Evolutionary conservation across 2,797 vertebrate genomes (phyloP).

Genomic region (Poeciliopsis turneri): DNA sequence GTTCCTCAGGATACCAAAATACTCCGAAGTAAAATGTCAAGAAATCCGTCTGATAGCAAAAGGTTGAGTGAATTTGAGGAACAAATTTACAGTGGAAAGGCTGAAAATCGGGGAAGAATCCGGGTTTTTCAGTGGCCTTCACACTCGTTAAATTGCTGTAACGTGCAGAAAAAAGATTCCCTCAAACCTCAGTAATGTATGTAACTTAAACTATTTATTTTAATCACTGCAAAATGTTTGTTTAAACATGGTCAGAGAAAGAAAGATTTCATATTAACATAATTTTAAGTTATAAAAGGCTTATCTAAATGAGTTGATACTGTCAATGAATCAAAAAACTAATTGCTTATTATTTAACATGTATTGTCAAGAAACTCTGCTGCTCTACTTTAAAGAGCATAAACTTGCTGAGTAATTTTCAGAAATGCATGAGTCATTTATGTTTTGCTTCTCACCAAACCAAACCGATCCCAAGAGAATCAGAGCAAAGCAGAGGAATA

Average conservation of each 20-base stretch:
- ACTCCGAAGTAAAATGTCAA: not conserved
- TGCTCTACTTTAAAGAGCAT: not conserved
- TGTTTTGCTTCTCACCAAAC: not conserved
- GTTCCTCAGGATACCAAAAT: not conserved
- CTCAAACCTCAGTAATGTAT: not conserved
- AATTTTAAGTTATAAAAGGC: not conserved
- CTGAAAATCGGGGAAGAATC: not conserved
- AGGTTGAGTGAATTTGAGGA: not conserved
- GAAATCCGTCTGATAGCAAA: not conserved
- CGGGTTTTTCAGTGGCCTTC: not conserved
- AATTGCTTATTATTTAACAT: not conserved
- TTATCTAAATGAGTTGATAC: not conserved
- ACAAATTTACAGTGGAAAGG: not conserved
- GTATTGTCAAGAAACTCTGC: not conserved
- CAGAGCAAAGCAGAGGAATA: not conserved
- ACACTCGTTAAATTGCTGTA: not conserved
- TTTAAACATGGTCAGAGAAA: not conserved
- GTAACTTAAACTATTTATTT: not conserved
- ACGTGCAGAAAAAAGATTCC: not conserved
- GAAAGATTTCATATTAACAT: not conserved
- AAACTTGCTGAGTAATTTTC: not conserved
- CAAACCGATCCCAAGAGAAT: not conserved
- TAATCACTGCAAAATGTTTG: not conserved
- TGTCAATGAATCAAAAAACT: not conserved
- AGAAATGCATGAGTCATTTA: not conserved